Evolutionary conservation across 2,113 vertebrate species (phyloP).

Genomic region (Chloebia gouldiae): DNA sequence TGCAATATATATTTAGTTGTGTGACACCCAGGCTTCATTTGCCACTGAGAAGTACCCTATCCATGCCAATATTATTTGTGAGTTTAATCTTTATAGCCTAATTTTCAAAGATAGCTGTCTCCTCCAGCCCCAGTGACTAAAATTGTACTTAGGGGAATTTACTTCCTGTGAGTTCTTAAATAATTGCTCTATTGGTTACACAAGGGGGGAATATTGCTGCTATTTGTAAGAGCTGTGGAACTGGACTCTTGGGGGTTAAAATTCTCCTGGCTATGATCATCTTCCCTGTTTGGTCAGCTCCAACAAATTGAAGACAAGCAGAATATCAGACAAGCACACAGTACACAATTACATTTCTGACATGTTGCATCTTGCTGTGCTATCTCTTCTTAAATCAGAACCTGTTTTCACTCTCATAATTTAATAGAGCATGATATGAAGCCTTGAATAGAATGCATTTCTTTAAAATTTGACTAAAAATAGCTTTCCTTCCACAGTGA

Average conservation of each 20-base stretch:
- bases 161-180: not conserved
- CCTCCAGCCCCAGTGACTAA: not conserved
- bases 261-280: not conserved
- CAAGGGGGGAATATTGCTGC: not conserved
- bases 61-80: not conserved
- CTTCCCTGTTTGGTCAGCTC: not conserved
- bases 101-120: not conserved
- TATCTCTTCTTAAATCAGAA: slow-evolving; percentile 14
- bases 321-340: not conserved
- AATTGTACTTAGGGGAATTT: not conserved
- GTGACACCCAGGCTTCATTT: not conserved
- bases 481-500: not conserved
- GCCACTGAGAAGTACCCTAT: not conserved
- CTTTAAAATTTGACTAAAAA: not conserved
- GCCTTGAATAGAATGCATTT: not conserved
- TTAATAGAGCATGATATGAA: not conserved
- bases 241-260: not conserved
- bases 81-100: not conserved
- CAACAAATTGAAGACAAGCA: not conserved
- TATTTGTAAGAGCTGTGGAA: not conserved
- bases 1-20: not conserved
- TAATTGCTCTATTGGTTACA: not conserved
- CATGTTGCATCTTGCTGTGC: not conserved
- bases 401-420: not conserved
- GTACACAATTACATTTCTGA: slow-evolving; percentile 8